phyloP scores from a whole-genome alignment of 2,113 vertebrate genomes.

The Microtus montanus region DNA sequence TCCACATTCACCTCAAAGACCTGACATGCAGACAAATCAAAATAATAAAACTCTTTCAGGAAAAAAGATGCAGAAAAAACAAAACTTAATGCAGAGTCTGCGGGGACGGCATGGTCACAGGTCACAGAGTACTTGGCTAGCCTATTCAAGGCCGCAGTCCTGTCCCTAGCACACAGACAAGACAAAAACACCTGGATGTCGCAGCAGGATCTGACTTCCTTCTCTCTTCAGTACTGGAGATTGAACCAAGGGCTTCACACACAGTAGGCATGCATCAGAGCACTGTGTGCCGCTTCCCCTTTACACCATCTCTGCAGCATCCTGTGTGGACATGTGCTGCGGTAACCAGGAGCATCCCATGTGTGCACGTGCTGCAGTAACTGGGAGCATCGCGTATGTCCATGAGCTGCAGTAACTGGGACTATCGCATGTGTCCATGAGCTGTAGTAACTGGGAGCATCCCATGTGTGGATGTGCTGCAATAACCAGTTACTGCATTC shows the following conservation, averaged over 20 bases:
- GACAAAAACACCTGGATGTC: background rate
- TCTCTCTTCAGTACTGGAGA: background rate
- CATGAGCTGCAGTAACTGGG: too few relatives aligned
- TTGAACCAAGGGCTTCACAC: too few relatives aligned
- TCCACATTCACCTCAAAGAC: background rate
- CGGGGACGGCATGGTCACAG: accelerated
- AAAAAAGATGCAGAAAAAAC: background rate
- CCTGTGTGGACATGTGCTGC: background rate
- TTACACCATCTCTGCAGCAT: background rate
- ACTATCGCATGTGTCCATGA: background rate
- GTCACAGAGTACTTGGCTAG: background rate
- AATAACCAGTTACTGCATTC: background rate
- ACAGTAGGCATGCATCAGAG: background rate
- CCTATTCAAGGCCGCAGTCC: background rate
- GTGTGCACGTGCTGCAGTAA: too few relatives aligned
- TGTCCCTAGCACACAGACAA: background rate
- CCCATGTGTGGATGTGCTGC: background rate
- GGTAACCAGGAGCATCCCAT: too few relatives aligned
- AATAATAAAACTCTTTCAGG: background rate
- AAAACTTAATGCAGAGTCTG: background rate
- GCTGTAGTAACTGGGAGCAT: background rate
- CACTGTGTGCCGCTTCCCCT: too few relatives aligned
- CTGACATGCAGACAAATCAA: background rate
- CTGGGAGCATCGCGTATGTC: too few relatives aligned
- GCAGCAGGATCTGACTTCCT: too few relatives aligned